These are phyloP conservation scores for Ranitomeya variabilis DNA, from an alignment of 2,113 vertebrate genomes.

Conservation along the genomic window DNA sequence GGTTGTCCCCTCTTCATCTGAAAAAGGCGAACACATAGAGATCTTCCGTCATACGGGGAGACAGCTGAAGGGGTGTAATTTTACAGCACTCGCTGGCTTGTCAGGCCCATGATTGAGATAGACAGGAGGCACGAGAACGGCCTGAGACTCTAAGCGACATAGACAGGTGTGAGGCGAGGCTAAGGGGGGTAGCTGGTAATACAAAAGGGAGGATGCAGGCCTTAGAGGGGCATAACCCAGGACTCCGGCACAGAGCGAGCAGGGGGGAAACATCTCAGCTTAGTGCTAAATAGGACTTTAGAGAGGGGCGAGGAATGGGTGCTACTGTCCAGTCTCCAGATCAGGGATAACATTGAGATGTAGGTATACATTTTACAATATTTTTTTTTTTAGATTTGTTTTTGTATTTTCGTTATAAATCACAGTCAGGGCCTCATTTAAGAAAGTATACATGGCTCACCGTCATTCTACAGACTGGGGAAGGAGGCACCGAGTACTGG, in stretches of 20 bases:
- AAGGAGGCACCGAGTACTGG: not conserved
- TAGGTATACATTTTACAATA: not conserved
- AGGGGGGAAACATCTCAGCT: not conserved
- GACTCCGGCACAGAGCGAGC: not conserved
- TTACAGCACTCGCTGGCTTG: slow-evolving; percentile 81
- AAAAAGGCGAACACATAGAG: slow-evolving; percentile 61
- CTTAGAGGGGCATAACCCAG: slow-evolving; percentile 7
- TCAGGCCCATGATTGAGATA: slow-evolving; percentile 90
- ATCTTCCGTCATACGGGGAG: slow-evolving; percentile 56
- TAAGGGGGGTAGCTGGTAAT: slow-evolving; percentile 65
- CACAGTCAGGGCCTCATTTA: not conserved
- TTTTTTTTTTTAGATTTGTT: not conserved
- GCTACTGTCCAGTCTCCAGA: not conserved
- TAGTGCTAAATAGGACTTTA: slow-evolving; percentile 12
- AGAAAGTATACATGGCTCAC: not conserved
- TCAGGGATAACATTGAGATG: not conserved
- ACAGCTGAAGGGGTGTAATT: slow-evolving; percentile 96
- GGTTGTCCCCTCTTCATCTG: slow-evolving; percentile 49
- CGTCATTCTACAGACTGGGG: not conserved
- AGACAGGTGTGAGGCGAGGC: slow-evolving; percentile 86
- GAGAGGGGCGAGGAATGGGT: not conserved
- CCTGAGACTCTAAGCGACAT: slow-evolving; percentile 88
- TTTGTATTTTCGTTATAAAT: not conserved
- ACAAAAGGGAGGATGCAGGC: slow-evolving; percentile 82
- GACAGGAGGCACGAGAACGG: slow-evolving; percentile 88